Conservation (phyloP, 1,140 invertebrate genomes). For the Aphelenchoides avenae region DNA sequence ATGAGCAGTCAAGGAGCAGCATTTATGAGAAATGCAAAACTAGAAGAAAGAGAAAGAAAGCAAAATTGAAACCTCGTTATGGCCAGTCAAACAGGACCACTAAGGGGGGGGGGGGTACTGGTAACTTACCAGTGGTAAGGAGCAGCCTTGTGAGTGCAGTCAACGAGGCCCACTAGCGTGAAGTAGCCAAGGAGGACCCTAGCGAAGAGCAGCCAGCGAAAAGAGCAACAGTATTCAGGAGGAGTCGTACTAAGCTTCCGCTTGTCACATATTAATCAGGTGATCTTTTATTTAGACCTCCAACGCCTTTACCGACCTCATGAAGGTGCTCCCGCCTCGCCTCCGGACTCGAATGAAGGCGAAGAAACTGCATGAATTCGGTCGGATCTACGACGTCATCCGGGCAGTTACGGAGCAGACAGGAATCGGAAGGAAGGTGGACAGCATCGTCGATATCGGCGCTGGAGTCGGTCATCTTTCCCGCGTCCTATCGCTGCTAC, state of each 20-base stretch:
- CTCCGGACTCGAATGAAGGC: conserved; percentile 36
- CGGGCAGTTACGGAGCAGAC: not conserved
- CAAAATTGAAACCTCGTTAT: no score
- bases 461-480: conserved; percentile 50
- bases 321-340: not conserved
- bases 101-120: no score
- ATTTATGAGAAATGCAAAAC: no score
- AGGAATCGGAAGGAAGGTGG: conserved; percentile 7
- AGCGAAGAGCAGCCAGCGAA: not conserved
- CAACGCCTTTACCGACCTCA: not conserved
- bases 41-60: no score
- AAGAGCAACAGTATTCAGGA: not conserved
- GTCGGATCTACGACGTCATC: conserved; percentile 27
- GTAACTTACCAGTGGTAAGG: no score
- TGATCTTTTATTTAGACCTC: not conserved
- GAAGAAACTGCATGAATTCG: conserved; percentile 51
- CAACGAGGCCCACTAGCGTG: not conserved
- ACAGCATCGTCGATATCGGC: conserved; percentile 43
- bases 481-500: conserved; percentile 25
- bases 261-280: not conserved
- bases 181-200: not conserved
- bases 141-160: no score
- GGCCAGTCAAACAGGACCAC: no score
- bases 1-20: no score
- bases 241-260: not conserved